Base-by-base conservation (phyloP, 2,797 vertebrate species). In the Coregonus sp. region DNA sequence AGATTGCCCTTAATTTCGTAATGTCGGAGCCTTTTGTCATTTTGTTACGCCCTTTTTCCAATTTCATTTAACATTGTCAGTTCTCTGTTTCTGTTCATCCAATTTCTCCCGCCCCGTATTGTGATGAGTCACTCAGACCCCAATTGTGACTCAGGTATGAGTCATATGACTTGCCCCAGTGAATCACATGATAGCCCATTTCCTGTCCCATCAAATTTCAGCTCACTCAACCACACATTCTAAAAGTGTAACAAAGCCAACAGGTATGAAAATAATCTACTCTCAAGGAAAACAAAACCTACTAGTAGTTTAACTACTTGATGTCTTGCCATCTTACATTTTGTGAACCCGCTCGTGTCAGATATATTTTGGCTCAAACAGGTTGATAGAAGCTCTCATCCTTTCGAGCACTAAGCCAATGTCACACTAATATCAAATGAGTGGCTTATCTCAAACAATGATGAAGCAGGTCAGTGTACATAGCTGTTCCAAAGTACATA, bases 161-260 rank as follows among this genome's bases (percentile, higher is more conserved):
- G 90, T 95, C 95, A 95, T 84, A 86, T 93, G 91, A 92, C 91
- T 87, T 87, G 85, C 89, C 90, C 87, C 52, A 79, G 54, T 95
- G 94, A 95, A 91, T 95, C 95, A 95, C 90, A 86, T 94, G 91
- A 93, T 83, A 86, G 72, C 87, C 72, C 40, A 92, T 91, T 95
- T 95, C 94, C 95, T 94, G 93, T 93, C 84, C 82, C 81, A 86
- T 90, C 82, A 88, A 90, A 89, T 47, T 47, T 47, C 40, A 47
- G 2, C 40, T 61, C 18, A 73, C 18, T 37, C 54, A 50, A 31
- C 4, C 16, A 56, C 72, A 16, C 50, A 61, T 33, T 73, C 33
- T 5, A 25, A 88, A 76, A 18, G 1, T 81, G 66, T 79, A 65
- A 25, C 84, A 56, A 67, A 54, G n/a, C 61, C 56, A 50, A 31